Evolutionary conservation across 2,113 vertebrate species (phyloP).

Genomic region (Ameiurus melas): DNA sequence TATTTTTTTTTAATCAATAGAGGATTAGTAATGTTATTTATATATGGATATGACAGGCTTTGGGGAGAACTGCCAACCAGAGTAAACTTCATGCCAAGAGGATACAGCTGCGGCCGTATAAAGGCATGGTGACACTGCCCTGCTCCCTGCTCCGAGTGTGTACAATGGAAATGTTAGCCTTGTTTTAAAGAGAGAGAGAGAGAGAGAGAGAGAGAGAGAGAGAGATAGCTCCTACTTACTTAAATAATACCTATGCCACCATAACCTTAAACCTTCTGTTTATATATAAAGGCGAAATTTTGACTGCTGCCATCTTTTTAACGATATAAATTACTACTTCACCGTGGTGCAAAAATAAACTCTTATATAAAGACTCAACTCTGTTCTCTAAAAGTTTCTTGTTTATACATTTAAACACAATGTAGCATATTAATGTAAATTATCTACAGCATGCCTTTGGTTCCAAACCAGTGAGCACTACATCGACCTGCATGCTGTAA

Average conservation of each 20-base stretch:
- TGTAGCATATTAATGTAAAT: background rate
- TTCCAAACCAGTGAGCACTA: background rate
- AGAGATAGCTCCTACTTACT: background rate
- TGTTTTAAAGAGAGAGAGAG: background rate
- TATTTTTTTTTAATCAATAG: constrained; percentile 8
- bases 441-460: background rate
- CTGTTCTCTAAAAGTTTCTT: background rate
- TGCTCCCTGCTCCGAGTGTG: background rate
- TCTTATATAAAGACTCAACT: background rate
- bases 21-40: constrained; percentile 10
- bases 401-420: background rate
- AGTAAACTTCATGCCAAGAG: constrained; percentile 28
- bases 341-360: background rate
- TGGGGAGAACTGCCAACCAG: constrained; percentile 20
- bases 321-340: background rate
- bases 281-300: background rate
- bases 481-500: background rate
- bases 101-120: constrained; percentile 42
- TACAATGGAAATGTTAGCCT: constrained; percentile 19
- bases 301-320: background rate
- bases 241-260: background rate
- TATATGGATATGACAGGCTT: constrained; percentile 18
- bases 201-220: background rate
- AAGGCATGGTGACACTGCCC: constrained; percentile 33
- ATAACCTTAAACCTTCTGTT: background rate